Percentiles rank a stretch among this genome's conserved stretches.
phyloP scores from a whole-genome alignment of 37 sponge, comb jelly and placozoan genomes.

The Eunapius fragilis region DNA sequence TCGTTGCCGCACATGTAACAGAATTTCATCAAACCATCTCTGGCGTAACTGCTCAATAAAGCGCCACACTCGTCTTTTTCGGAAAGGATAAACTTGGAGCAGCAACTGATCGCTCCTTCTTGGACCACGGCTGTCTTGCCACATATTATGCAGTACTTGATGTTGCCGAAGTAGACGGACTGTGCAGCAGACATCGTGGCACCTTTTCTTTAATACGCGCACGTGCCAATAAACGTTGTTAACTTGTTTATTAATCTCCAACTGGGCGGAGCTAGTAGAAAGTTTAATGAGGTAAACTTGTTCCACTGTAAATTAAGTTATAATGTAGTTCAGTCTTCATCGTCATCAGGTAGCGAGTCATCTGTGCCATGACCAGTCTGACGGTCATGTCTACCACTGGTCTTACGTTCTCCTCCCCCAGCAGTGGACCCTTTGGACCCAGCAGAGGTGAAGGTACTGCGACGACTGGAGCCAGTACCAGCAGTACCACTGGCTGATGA shows the following conservation, averaged over 20 bases:
- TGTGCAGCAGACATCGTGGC: neutral
- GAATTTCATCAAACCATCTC: too few relatives aligned
- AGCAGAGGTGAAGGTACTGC: neutral
- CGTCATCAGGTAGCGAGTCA: slow-evolving; percentile 72
- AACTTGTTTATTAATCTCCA: neutral
- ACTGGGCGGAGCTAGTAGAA: neutral
- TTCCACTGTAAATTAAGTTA: neutral
- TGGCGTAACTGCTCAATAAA: too few relatives aligned
- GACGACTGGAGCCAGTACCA: neutral
- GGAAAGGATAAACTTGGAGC: too few relatives aligned
- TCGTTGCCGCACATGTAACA: too few relatives aligned
- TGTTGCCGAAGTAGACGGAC: too few relatives aligned
- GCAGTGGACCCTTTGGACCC: neutral
- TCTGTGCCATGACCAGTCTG: slow-evolving; percentile 55
- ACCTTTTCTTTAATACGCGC: too few relatives aligned
- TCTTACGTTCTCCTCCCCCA: neutral
- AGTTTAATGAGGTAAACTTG: neutral
- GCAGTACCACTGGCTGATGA: neutral
- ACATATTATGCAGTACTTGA: too few relatives aligned
- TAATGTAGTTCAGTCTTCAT: slow-evolving; percentile 34
- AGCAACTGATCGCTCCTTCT: too few relatives aligned
- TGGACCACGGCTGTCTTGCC: too few relatives aligned
- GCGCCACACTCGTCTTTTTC: too few relatives aligned
- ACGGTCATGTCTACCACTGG: slow-evolving; percentile 6
- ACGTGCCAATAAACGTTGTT: too few relatives aligned